Conservation (phyloP, 1,140 invertebrate genomes). For the Coenobita brevimanus region DNA sequence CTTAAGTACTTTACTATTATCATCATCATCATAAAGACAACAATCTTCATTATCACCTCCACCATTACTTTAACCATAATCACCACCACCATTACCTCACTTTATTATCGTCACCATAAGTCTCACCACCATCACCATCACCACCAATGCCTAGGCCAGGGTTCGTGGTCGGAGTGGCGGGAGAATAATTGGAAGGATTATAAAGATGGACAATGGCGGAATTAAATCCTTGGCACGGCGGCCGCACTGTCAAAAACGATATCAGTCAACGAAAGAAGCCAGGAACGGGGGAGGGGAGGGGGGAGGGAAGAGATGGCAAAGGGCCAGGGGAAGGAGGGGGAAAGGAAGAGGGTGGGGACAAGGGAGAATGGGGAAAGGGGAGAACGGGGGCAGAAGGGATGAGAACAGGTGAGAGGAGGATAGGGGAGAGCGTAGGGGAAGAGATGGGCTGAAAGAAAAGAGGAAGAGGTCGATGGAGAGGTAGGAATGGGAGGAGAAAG, state of each 20-base stretch:
- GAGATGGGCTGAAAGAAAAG: too few relatives aligned
- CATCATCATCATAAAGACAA: too few relatives aligned
- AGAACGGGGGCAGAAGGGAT: neutral
- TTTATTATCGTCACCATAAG: neutral
- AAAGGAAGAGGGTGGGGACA: too few relatives aligned
- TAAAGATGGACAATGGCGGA: constrained; percentile 31
- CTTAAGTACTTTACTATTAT: too few relatives aligned
- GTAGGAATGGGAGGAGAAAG: too few relatives aligned
- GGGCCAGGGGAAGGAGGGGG: neutral
- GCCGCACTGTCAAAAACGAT: neutral
- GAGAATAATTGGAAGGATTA: constrained; percentile 38
- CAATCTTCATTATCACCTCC: too few relatives aligned
- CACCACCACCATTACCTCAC: neutral
- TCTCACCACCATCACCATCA: neutral
- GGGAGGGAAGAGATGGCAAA: neutral
- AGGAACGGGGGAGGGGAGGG: too few relatives aligned
- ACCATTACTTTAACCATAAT: neutral
- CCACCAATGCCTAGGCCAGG: too few relatives aligned
- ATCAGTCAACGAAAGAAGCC: constrained; percentile 21
- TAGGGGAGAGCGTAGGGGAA: too few relatives aligned
- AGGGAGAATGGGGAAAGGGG: too few relatives aligned
- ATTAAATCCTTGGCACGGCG: neutral
- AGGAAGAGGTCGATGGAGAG: too few relatives aligned
- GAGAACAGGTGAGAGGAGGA: neutral
- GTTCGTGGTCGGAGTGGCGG: constrained; percentile 4